Evolutionary conservation across 2,888 invertebrate genomes (phyloP).

Genomic region (Apodemia mormo): DNA sequence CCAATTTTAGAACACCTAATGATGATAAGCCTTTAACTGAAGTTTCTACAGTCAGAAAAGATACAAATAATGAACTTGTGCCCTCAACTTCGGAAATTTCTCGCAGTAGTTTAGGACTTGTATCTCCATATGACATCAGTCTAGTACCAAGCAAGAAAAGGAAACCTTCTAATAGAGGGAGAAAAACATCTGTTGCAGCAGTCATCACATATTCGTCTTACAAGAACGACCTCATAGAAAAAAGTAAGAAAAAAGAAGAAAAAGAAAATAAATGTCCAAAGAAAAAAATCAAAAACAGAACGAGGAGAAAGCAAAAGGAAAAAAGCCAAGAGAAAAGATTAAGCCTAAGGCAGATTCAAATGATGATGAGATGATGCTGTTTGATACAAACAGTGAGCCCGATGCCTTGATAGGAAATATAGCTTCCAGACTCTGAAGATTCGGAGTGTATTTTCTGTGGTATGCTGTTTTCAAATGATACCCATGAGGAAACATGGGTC

Average conservation of each 20-base stretch:
- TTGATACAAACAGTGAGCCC: slow-evolving; percentile 17
- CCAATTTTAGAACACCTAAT: slow-evolving; percentile 16
- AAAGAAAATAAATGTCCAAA: neutral
- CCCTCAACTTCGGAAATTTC: slow-evolving; percentile 20
- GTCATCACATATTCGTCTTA: slow-evolving; percentile 27
- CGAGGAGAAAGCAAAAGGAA: neutral
- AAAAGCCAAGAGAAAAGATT: no score
- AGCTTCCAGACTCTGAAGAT: neutral
- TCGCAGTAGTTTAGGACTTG: slow-evolving; percentile 27
- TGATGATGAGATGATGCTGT: slow-evolving; percentile 2
- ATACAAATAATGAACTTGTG: slow-evolving; percentile 10
- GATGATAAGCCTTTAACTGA: slow-evolving; percentile 8
- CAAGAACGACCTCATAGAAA: slow-evolving; percentile 24
- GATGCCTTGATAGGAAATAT: neutral
- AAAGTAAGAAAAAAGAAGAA: slow-evolving; percentile 4
- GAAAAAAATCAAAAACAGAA: neutral
- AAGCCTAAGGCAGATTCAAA: neutral
- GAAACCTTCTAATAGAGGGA: slow-evolving; percentile 16
- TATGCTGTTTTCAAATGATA: no score
- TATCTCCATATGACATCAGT: slow-evolving; percentile 32
- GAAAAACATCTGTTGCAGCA: slow-evolving; percentile 1
- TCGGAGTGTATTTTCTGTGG: slow-evolving; percentile 17
- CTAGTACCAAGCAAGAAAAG: slow-evolving; percentile 32
- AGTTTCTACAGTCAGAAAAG: neutral
- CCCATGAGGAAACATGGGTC: no score